These are phyloP conservation scores for Mirounga angustirostris DNA, from an alignment of 2,113 vertebrate species.

Conservation along the genomic window DNA sequence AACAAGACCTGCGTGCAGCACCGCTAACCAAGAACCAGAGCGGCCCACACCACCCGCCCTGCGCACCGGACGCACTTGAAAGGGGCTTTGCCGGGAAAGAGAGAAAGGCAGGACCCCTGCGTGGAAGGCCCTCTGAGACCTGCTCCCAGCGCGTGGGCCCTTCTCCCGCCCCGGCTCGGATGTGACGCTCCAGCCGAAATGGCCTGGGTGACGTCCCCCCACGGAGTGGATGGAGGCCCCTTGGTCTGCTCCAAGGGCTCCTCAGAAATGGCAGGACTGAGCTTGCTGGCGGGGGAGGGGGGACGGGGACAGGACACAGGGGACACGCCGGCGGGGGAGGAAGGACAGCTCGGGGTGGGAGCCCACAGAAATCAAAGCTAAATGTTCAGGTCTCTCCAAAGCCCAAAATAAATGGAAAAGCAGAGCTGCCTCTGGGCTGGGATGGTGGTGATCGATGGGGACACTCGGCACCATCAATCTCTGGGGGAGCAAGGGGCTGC, in stretches of 20 bases:
- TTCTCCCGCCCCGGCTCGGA: too few species aligned
- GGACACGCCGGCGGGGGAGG: not conserved
- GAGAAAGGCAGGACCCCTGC: too few species aligned
- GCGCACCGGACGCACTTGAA: rapidly evolving
- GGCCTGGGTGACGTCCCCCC: rapidly evolving
- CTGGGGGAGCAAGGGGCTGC: too few species aligned
- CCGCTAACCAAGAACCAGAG: not conserved
- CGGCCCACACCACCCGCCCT: too few species aligned
- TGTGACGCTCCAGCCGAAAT: not conserved
- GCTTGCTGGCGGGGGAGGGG: rapidly evolving
- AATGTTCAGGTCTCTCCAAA: not conserved
- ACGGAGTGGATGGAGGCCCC: rapidly evolving
- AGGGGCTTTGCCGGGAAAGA: not conserved
- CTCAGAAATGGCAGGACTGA: too few species aligned
- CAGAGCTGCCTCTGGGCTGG: rapidly evolving
- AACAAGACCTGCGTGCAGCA: not conserved
- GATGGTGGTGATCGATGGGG: rapidly evolving
- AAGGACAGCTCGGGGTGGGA: not conserved
- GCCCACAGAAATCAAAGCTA: not conserved
- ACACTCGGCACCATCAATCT: not conserved
- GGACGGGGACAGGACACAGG: not conserved
- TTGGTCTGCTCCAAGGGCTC: too few species aligned
- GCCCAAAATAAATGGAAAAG: not conserved
- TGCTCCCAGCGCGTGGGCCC: too few species aligned
- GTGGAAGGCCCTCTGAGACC: too few species aligned